Percentiles rank a stretch among this genome's conserved stretches.
Conservation (phyloP, 2,797 vertebrate species). For the Serranus cabrilla region DNA sequence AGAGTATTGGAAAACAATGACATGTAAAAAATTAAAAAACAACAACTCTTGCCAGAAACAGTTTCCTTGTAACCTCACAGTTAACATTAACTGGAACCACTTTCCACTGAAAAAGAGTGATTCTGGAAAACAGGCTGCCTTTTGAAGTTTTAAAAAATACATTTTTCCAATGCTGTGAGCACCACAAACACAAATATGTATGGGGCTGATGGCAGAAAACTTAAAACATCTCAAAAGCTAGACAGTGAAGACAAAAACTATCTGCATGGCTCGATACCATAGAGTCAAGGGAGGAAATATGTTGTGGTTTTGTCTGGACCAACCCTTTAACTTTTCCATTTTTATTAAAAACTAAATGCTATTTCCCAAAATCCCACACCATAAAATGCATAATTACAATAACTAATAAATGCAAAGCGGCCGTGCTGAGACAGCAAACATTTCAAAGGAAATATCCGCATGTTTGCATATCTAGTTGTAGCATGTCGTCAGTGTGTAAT, state of each 20-base stretch:
- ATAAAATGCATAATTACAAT: constrained; percentile 60
- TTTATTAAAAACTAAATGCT: constrained; percentile 45
- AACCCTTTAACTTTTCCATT: constrained; percentile 12
- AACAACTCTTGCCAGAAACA: constrained; percentile 11
- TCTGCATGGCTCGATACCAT: not conserved
- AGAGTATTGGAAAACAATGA: not conserved
- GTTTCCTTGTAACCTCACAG: not conserved
- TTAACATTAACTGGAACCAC: not conserved
- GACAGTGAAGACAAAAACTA: not conserved
- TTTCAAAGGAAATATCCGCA: constrained; percentile 60
- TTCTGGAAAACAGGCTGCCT: not conserved
- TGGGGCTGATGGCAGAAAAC: not conserved
- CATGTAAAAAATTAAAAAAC: not conserved
- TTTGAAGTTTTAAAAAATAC: not conserved
- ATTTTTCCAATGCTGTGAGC: not conserved
- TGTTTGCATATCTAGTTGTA: constrained; percentile 78
- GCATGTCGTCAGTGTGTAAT: constrained; percentile 78
- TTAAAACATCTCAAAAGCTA: not conserved
- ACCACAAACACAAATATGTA: not conserved
- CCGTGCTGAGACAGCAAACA: constrained; percentile 66
- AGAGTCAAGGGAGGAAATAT: not conserved
- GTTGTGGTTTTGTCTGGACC: constrained; percentile 9
- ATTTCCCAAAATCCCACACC: constrained; percentile 43
- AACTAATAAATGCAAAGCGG: constrained; percentile 55
- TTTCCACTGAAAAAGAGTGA: not conserved